Base-by-base conservation (phyloP, 2,888 invertebrate species). In the Dendrolimus houi region DNA sequence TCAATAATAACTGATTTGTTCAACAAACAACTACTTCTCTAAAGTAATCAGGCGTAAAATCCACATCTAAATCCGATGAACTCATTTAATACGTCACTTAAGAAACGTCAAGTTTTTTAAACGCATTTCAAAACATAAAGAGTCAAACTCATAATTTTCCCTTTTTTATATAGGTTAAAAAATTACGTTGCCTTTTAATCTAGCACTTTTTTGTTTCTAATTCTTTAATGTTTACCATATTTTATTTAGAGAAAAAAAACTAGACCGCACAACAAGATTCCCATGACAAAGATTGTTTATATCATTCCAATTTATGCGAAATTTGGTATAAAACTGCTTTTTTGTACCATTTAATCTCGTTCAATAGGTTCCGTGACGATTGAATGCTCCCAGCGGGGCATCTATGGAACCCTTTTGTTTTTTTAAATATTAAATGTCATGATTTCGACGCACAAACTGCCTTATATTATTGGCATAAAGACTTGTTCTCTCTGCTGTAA, bases 291-390 rank as follows among this genome's bases (percentile, higher is more conserved):
- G 62, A 72, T 74, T 72, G 71, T 64, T 60, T 74, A 65, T 70
- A 69, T 68, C 64, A 66, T 63, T 63, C 63, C 69, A 73, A 79
- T 83, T 77, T 83, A 85, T 84, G 83, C 85, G 83, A 83, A 79
- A 47, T 47, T 59, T 62, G 60, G 58, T 52, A 59, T 61, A 52
- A 57, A 57, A 60, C 58, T 55, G 56, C 53, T 56, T 60, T 64
- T 65, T 61, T 58, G 55, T 57, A 59, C 55, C 47, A 47, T 47
- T 47, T 47, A 47, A 47, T 47, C 47, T 47, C 47, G 47, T 47
- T 47, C 47, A 47, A 47, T 47, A 47, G 59, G 55, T 53, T 55
- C 42, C 56, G 42, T 55, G 60, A 65, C 62, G 60, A 64, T 62
- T 53, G 56, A 47, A 56, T 56, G 42, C 42, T 47, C 64, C 14